Evolutionary conservation across 2,797 vertebrate genomes (phyloP).

Genomic region (Hirundo rustica): DNA sequence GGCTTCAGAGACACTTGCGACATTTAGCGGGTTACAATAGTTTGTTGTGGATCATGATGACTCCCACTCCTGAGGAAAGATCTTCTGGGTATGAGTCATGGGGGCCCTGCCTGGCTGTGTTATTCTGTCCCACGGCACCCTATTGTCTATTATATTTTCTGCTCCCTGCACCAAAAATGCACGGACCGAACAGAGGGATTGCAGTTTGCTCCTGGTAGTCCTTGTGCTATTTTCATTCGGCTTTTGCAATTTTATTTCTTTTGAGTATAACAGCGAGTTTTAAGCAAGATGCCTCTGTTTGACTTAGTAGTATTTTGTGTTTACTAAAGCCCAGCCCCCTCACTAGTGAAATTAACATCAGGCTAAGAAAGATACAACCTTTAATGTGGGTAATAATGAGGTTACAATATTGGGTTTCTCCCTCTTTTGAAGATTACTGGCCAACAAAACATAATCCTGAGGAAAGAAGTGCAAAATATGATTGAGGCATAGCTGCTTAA

Average conservation of each 20-base stretch:
- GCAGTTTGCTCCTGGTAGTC: background rate
- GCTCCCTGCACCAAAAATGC: conserved; percentile 1
- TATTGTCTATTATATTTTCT: conserved; percentile 63
- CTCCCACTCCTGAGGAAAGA: conserved; percentile 65
- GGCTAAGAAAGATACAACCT: background rate
- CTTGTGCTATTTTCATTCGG: background rate
- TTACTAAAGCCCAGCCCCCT: background rate
- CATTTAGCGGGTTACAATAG: conserved; percentile 47
- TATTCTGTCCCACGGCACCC: conserved; percentile 49
- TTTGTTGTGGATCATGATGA: conserved; percentile 61
- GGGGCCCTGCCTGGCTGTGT: conserved; percentile 30
- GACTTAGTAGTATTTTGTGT: background rate
- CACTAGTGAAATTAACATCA: background rate
- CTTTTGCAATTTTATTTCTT: background rate
- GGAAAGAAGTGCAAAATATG: background rate
- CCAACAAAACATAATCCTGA: background rate
- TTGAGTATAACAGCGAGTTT: background rate
- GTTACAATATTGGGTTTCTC: background rate
- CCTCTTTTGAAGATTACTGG: background rate
- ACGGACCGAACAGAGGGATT: background rate
- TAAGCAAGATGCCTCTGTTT: background rate
- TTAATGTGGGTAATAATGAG: fast-evolving
- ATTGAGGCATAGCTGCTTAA: background rate
- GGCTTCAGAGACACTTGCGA: conserved; percentile 16
- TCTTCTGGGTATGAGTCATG: conserved; percentile 65